Evolutionary conservation across 1,140 invertebrate genomes (phyloP), one percentile per base, ranked within the genome.

Genomic region (Drosophila bocki): DNA sequence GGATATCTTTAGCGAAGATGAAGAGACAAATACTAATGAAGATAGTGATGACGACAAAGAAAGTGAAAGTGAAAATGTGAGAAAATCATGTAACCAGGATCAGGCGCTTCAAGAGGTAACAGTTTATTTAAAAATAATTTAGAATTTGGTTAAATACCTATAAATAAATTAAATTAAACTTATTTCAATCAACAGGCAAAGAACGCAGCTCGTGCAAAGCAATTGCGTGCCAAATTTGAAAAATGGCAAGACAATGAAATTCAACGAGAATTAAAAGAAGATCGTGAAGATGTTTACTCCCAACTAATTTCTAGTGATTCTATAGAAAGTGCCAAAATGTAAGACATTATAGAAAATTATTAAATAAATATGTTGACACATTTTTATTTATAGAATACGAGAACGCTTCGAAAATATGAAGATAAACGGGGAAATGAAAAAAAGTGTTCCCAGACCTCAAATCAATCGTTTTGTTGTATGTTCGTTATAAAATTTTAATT

Each of bases 161-260:
- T 0, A 15, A 47, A 7, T 15, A 6, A 41, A 12, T 29, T 29
- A 1, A 1, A 53, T 11, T 33, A 33, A 22, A 5, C n/a, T 50
- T 33, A 22, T 32, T 26, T 35, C 0, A n/a, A 29, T 63, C n/a
- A 35, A 35, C 17, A 97, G 94, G 96, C 96, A n/a, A 95, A 96
- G 88, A 96, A 95, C 69, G 94, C 97, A 13, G 96, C 96, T 19
- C 94, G 96, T 71, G 98, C 98, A 26, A 98, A 97, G 91, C 96
- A 97, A 78, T 93, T 99, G 78, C 95, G 96, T 71, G 97, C 96
- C 42, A 98, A 97, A 92, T 99, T 99, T 94, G 98, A 99, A 93
- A 95, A 96, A 80, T 98, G 98, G 97, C 96, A 97, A 80, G 95
- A 95, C 45, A 95, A 95, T 17, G 96, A 97, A 81, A 95, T 94